A percentile compares a stretch with the other conserved stretches of the same genome.
Conservation (phyloP, 2,113 vertebrate species). For the Dryoscopus gambensis region DNA sequence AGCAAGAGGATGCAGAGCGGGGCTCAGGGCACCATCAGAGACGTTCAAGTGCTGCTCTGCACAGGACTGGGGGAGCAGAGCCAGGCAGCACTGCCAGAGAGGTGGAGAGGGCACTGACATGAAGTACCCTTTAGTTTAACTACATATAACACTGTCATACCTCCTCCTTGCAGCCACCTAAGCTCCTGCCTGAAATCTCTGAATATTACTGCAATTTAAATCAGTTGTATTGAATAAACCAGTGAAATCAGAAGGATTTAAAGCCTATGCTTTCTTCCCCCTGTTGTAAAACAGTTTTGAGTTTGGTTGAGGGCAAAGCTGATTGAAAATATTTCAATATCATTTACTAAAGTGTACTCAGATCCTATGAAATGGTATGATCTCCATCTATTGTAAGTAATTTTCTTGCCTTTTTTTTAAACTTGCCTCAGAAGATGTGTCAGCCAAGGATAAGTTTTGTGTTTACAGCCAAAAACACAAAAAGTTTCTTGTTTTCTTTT, state of each 20-base stretch:
- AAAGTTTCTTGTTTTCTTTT: neutral
- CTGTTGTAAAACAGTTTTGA: neutral
- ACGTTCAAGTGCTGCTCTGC: neutral
- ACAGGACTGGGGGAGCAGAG: neutral
- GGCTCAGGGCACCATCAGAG: neutral
- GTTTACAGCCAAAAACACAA: neutral
- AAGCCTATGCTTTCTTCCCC: neutral
- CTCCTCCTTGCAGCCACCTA: neutral
- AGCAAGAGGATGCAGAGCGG: neutral
- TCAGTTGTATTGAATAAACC: neutral
- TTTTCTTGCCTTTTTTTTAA: neutral
- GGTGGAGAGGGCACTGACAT: neutral
- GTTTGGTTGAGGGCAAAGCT: neutral
- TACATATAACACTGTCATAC: rapidly evolving
- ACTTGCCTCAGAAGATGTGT: neutral
- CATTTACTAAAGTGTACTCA: neutral
- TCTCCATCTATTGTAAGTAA: neutral
- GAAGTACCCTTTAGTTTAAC: neutral
- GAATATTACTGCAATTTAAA: neutral
- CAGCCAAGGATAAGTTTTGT: neutral
- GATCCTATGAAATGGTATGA: neutral
- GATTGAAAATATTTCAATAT: neutral
- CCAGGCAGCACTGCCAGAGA: neutral
- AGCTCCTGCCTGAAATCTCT: neutral
- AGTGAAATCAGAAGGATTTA: neutral